A percentile compares a stretch with the other conserved stretches of the same genome.
These are phyloP conservation scores for Paedocypris micromegethes DNA, from an alignment of 2,797 vertebrate species.

Conservation along the genomic window DNA sequence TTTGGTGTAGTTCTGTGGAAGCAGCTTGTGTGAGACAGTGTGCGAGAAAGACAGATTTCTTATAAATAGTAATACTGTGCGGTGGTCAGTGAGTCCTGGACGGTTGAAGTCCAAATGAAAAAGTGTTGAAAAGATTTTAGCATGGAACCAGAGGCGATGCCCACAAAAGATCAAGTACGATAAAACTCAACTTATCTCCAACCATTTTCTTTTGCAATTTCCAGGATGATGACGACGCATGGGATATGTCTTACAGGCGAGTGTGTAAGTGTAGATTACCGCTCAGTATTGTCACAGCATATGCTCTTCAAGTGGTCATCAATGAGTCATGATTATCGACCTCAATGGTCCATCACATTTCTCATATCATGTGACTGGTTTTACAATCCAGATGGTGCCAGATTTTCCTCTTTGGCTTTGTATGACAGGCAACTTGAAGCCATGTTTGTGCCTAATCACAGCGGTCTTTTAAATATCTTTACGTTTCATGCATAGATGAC, in stretches of 20 bases:
- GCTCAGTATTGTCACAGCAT: slow-evolving; percentile 18
- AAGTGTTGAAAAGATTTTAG: slow-evolving; percentile 27
- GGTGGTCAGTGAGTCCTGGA: slow-evolving; percentile 38
- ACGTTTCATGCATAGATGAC: too few species aligned
- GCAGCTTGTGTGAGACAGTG: slow-evolving; percentile 32
- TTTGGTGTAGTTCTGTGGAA: slow-evolving; percentile 51
- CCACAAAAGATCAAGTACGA: slow-evolving; percentile 21
- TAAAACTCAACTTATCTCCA: slow-evolving; percentile 25
- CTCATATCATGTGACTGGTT: slow-evolving; percentile 72
- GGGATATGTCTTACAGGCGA: background rate
- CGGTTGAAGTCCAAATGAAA: slow-evolving; percentile 38
- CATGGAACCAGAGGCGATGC: slow-evolving; percentile 12
- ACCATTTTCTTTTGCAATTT: slow-evolving; percentile 22
- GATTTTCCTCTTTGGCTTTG: slow-evolving; percentile 63
- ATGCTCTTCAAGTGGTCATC: slow-evolving; percentile 52
- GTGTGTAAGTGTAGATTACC: background rate
- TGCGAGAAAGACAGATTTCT: slow-evolving; percentile 35
- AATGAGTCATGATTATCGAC: slow-evolving; percentile 64
- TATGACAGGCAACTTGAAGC: slow-evolving; percentile 72
- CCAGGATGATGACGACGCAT: too few species aligned
- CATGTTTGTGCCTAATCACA: slow-evolving; percentile 61
- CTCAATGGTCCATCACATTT: slow-evolving; percentile 62
- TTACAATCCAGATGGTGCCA: slow-evolving; percentile 66
- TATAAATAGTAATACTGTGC: slow-evolving; percentile 50
- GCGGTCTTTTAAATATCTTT: too few species aligned